Percentiles rank a stretch among this genome's conserved stretches.
Conservation (phyloP, 2,113 vertebrate species). For the Lagopus leucura region DNA sequence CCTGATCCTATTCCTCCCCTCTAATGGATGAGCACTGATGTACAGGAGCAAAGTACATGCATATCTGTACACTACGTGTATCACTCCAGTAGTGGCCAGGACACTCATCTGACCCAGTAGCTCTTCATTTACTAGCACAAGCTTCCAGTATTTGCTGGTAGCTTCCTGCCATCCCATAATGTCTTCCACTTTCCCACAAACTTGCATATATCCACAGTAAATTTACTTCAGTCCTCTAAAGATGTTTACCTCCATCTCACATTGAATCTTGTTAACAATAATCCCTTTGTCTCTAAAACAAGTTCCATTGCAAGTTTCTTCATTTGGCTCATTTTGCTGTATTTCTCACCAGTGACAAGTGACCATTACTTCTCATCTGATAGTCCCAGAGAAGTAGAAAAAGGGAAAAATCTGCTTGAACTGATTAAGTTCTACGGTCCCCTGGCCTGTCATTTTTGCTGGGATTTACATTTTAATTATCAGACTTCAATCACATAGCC, state of each 20-base stretch:
- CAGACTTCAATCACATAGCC: not conserved
- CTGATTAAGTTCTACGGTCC: not conserved
- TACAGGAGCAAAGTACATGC: fast-evolving
- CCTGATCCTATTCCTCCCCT: not conserved
- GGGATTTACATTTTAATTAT: not conserved
- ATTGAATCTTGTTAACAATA: not conserved
- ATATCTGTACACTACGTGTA: too few relatives aligned
- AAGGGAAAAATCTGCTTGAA: not conserved
- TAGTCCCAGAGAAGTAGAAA: not conserved
- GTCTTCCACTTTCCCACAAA: not conserved
- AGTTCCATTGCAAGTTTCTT: not conserved
- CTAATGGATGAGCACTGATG: too few relatives aligned
- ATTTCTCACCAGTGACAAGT: not conserved
- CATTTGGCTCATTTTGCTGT: not conserved
- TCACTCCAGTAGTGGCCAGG: not conserved
- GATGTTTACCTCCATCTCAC: not conserved
- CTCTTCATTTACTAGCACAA: not conserved
- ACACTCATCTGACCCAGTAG: not conserved
- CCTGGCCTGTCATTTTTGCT: not conserved
- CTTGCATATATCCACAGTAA: not conserved
- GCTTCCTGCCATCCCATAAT: not conserved
- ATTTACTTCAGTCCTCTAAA: too few relatives aligned
- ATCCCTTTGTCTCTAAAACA: not conserved
- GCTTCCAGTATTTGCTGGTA: not conserved
- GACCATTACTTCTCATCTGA: not conserved